These are phyloP conservation scores for Larimichthys crocea DNA, from an alignment of 2,113 vertebrate genomes.

Conservation along the genomic window DNA sequence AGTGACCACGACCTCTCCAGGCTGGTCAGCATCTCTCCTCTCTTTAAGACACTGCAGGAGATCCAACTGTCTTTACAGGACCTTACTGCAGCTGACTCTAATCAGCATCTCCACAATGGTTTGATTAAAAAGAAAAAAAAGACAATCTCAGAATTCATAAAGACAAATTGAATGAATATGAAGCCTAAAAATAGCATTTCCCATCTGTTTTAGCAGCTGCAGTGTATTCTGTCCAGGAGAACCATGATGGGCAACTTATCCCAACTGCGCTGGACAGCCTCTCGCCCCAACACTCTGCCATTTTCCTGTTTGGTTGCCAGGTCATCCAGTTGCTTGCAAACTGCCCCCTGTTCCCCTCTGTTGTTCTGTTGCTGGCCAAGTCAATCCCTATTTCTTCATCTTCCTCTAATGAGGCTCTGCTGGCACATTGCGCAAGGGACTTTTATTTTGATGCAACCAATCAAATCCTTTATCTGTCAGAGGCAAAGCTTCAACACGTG, in stretches of 20 bases:
- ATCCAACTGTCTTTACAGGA: constrained; percentile 84
- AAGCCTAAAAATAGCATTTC: background rate
- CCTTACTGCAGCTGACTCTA: constrained; percentile 44
- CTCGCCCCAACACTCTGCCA: constrained; percentile 81
- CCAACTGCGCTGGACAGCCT: constrained; percentile 83
- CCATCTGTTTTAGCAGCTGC: constrained; percentile 42
- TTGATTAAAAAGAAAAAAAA: background rate
- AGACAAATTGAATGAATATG: background rate
- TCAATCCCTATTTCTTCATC: constrained; percentile 73
- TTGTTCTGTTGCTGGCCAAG: constrained; percentile 83
- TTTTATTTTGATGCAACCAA: constrained; percentile 85
- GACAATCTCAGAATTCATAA: background rate
- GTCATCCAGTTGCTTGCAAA: constrained; percentile 79
- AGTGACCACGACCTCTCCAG: constrained; percentile 84
- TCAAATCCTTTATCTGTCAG: constrained; percentile 85
- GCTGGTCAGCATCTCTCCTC: constrained; percentile 83
- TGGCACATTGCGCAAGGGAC: constrained; percentile 76
- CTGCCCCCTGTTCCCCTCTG: constrained; percentile 70
- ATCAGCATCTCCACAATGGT: constrained; percentile 46
- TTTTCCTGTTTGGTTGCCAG: constrained; percentile 86
- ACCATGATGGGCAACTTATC: constrained; percentile 60
- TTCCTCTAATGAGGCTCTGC: constrained; percentile 49
- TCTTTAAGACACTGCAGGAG: constrained; percentile 85
- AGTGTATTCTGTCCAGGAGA: constrained; percentile 48
- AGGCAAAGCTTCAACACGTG: constrained; percentile 81